Percentiles rank a stretch among this genome's conserved stretches.
phyloP scores from a whole-genome alignment of 1,140 invertebrate species.

The Atopsyche davidsoni region DNA sequence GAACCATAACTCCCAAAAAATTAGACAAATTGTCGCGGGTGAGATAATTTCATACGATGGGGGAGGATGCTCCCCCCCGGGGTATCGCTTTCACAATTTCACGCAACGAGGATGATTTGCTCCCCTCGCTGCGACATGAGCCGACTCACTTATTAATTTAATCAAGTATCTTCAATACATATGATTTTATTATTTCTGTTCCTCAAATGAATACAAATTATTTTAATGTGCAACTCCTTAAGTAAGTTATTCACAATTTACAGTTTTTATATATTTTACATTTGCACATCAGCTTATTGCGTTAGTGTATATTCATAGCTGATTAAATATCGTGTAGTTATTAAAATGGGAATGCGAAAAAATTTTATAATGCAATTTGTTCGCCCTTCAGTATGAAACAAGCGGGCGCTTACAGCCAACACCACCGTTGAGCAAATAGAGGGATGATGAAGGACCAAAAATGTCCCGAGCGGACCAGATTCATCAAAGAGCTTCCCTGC shows the following conservation, averaged over 20 bases:
- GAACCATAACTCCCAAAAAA: conserved; percentile 21
- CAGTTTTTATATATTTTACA: too few relatives aligned
- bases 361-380: too few relatives aligned
- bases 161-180: not conserved
- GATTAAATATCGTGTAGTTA: too few relatives aligned
- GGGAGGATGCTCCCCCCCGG: conserved; percentile 4
- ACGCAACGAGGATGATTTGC: conserved; percentile 21
- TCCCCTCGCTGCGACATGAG: conserved; percentile 12
- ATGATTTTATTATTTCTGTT: too few relatives aligned
- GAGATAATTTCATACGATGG: conserved; percentile 21
- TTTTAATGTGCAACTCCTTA: too few relatives aligned
- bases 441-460: conserved; percentile 22
- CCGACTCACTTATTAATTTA: conserved; percentile 22
- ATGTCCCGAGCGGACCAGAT: conserved; percentile 14
- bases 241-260: too few relatives aligned
- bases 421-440: conserved; percentile 19
- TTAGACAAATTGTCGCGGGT: conserved; percentile 22
- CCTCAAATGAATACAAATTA: too few relatives aligned
- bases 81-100: conserved; percentile 30
- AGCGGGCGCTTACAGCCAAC: conserved; percentile 23
- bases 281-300: too few relatives aligned
- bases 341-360: too few relatives aligned
- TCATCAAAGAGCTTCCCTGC: conserved; percentile 11
- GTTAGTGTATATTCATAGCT: too few relatives aligned
- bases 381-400: too few relatives aligned